These are phyloP conservation scores for Ianthella basta DNA, from an alignment of 37 sponge, comb jelly and placozoan species.

Conservation along the genomic window DNA sequence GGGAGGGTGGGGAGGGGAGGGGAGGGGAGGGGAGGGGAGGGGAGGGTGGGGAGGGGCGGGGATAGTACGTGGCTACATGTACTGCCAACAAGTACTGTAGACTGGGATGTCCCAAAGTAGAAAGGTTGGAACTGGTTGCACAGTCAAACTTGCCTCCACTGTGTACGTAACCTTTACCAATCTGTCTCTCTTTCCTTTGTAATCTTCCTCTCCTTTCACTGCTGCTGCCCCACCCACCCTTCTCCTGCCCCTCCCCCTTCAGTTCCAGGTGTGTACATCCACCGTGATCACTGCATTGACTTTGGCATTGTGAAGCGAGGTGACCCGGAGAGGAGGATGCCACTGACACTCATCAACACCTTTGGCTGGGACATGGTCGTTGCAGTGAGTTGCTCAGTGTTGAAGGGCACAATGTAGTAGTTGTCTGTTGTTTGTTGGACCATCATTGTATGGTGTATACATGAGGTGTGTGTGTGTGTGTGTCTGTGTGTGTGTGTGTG, in stretches of 20 bases:
- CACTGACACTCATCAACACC: constrained; percentile 15
- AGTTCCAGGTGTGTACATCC: constrained; percentile 4
- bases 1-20: no score
- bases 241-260: background rate
- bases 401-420: background rate
- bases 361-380: constrained; percentile 17
- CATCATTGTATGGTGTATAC: background rate
- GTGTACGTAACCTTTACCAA: constrained; percentile 33
- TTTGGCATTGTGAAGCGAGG: constrained; percentile 16
- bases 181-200: no score
- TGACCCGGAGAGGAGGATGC: constrained; percentile 13
- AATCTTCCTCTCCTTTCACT: no score
- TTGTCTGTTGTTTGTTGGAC: background rate
- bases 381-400: constrained; percentile 19
- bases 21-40: no score
- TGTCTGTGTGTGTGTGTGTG: no score
- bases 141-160: background rate
- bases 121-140: background rate
- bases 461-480: constrained; percentile 19
- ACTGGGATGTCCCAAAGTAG: no score
- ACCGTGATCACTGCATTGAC: constrained; percentile 22
- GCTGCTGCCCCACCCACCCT: background rate
- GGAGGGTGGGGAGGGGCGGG: no score
- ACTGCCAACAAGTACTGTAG: no score
- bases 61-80: no score